Evolutionary conservation across 2,888 invertebrate genomes (phyloP), one percentile per base, ranked within the genome.

Genomic region (Toxonevra muliebris): DNA sequence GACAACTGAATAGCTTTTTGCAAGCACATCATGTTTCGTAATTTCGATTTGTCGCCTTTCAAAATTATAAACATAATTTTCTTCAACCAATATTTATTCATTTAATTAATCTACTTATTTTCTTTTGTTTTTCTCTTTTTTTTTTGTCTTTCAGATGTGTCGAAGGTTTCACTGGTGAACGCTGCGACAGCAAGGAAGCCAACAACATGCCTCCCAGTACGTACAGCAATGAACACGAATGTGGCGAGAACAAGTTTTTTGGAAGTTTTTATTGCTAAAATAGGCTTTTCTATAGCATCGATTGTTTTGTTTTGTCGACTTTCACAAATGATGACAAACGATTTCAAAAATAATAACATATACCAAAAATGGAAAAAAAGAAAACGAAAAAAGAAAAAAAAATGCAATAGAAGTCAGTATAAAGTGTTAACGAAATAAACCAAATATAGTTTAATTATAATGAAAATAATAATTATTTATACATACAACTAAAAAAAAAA

Each of bases 211-310:
- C 80, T 79, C 81, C 83, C 79, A 84, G 85, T 86, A 86, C 81
- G 85, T 86, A 85, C 84, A 80, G 78, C 81, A 83, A 84, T 80
- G 79, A 79, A 78, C 81, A 82, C 78, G 80, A 82, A 78, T 81
- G 83, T 82, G 81, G 82, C 81, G 74, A 79, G 68, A 78, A 79
- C 73, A 80, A 80, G 78, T 84, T 73, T 82, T 81, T 78, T 74
- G 85, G 85, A 81, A 82, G 84, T 80, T 85, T 74, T 84, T 84
- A 85, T 81, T 85, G 85, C 84, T 86, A 85, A 84, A 85, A 84
- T 82, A 84, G 84, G 84, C 83, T 83, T 79, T 84, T 84, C 84
- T 85, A 85, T 85, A 85, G 85, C 85, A 85, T 80, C 80, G 75
- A 52, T 59, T 52, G 42, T 13, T 65, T 65, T 11, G 43, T 54